These are phyloP conservation scores for Ennomos quercinarius DNA, from an alignment of 2,888 invertebrate genomes.

Conservation along the genomic window DNA sequence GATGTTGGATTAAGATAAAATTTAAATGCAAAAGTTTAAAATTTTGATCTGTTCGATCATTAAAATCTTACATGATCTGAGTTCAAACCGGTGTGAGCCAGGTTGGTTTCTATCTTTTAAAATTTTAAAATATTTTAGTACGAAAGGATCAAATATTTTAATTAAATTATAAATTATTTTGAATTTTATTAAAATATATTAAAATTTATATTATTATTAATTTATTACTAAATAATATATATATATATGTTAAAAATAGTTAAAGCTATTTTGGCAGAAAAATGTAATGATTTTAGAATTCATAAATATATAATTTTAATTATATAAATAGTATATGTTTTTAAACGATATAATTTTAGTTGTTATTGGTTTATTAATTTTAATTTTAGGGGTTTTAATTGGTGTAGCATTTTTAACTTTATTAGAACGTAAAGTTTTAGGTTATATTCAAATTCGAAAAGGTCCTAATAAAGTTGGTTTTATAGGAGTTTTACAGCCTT, in stretches of 20 bases:
- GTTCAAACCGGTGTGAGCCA: conserved; percentile 94
- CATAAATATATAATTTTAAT: conserved; percentile 81
- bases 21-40: conserved; percentile 88
- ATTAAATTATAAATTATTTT: conserved; percentile 76
- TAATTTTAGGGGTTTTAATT: conserved; percentile 86
- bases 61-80: conserved; percentile 95
- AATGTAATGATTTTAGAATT: conserved; percentile 90
- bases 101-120: conserved; percentile 94
- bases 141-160: conserved; percentile 90
- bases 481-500: conserved; percentile 88
- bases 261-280: conserved; percentile 87
- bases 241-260: conserved; percentile 37
- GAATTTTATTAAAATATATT: conserved; percentile 57
- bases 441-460: conserved; percentile 90
- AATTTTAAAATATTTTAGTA: conserved; percentile 87
- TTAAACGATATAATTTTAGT: conserved; percentile 72
- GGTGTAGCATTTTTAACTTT: conserved; percentile 90
- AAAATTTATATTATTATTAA: background rate
- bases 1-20: conserved; percentile 94
- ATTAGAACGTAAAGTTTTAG: conserved; percentile 89
- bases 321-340: conserved; percentile 85
- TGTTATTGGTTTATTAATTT: conserved; percentile 75
- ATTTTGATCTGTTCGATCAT: conserved; percentile 93
- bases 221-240: conserved; percentile 22
- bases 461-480: conserved; percentile 90